Percentiles rank a stretch among this genome's conserved stretches.
phyloP scores from a whole-genome alignment of 2,888 invertebrate species.

The Syrista parreyssii region DNA sequence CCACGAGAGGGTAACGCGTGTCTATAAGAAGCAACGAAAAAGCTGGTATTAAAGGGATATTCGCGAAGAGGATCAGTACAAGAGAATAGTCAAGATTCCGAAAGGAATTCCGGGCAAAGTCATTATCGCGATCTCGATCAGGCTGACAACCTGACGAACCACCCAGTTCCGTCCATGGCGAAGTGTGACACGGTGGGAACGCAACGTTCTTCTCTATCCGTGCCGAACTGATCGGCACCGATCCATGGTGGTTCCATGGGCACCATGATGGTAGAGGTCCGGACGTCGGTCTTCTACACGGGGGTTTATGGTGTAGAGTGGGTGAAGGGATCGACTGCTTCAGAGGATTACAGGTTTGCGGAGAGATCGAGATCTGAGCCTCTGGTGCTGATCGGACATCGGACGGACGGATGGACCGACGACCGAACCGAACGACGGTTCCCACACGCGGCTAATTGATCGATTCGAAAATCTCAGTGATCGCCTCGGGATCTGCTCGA shows the following conservation, averaged over 20 bases:
- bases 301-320: not conserved
- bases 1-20: not conserved
- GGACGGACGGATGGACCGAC: conserved; percentile 42
- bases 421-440: conserved; percentile 56
- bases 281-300: not conserved
- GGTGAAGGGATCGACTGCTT: conserved; percentile 11
- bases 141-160: conserved; percentile 48
- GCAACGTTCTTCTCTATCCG: conserved; percentile 19
- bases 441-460: conserved; percentile 66
- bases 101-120: not conserved
- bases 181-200: conserved; percentile 40
- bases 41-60: not conserved
- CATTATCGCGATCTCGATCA: conserved; percentile 6
- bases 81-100: not conserved
- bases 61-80: not conserved
- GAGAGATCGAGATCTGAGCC: conserved; percentile 63
- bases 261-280: conserved; percentile 7
- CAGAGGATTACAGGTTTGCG: conserved; percentile 66
- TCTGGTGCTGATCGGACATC: conserved; percentile 55
- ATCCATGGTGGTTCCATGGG: conserved; percentile 6
- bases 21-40: not conserved
- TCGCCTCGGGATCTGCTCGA: conserved; percentile 50
- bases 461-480: conserved; percentile 65
- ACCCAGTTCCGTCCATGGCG: conserved; percentile 32
- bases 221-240: conserved; percentile 29